These are phyloP conservation scores for Apodemus speciosus DNA, from an alignment of 2,113 vertebrate species.

Conservation along the genomic window DNA sequence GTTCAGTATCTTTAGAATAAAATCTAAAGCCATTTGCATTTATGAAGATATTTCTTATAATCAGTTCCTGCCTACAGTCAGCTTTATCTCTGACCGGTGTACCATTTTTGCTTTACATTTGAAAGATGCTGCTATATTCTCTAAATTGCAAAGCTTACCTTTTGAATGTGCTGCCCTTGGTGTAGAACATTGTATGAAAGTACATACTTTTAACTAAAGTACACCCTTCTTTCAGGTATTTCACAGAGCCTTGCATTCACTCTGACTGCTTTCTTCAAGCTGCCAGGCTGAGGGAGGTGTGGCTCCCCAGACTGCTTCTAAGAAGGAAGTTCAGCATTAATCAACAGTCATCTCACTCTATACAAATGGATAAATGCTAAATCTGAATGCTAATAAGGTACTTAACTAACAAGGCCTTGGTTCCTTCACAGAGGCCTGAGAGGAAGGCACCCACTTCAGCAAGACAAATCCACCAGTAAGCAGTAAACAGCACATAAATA, in stretches of 20 bases:
- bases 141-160: neutral
- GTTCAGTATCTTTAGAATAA: neutral
- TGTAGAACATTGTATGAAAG: neutral
- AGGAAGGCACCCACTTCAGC: neutral
- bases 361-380: neutral
- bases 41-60: slow-evolving; percentile 3
- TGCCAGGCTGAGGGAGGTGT: neutral
- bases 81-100: neutral
- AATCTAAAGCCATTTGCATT: neutral
- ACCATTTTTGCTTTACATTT: slow-evolving; percentile 1
- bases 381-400: neutral
- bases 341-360: neutral
- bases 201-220: neutral
- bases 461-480: neutral
- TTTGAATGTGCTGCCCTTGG: neutral
- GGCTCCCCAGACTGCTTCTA: neutral
- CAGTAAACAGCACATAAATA: neutral
- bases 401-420: neutral
- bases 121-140: neutral
- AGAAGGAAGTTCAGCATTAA: neutral
- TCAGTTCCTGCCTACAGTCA: neutral
- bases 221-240: neutral
- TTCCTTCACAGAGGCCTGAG: neutral
- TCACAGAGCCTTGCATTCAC: neutral
- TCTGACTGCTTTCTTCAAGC: neutral